phyloP scores from a whole-genome alignment of 2,888 invertebrate species.

The Microctonus brassicae region DNA sequence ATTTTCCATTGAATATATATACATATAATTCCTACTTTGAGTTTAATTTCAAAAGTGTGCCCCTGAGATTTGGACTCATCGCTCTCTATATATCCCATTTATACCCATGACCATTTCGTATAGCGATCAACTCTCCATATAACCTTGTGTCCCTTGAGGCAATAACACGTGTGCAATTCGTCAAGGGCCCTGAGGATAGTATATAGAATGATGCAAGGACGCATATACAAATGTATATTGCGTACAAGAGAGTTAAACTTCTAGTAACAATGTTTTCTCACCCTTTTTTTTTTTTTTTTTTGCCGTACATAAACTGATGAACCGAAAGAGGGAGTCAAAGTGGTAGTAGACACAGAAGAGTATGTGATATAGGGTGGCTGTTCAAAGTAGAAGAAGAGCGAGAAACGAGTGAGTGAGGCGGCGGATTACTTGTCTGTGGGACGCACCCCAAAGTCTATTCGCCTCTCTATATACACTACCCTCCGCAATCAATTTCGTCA shows the following conservation, averaged over 20 bases:
- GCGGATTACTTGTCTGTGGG: constrained; percentile 27
- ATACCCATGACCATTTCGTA: constrained; percentile 20
- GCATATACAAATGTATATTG: constrained; percentile 35
- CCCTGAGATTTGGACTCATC: constrained; percentile 56
- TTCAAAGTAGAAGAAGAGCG: constrained; percentile 6
- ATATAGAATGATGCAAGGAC: constrained; percentile 28
- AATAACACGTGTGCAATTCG: constrained; percentile 55
- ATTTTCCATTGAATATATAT: neutral
- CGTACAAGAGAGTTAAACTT: constrained; percentile 56
- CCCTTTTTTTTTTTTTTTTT: no score
- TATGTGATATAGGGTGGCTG: constrained; percentile 20
- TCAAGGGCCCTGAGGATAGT: constrained; percentile 42
- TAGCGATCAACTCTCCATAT: constrained; percentile 23
- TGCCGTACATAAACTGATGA: constrained; percentile 40
- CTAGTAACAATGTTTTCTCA: constrained; percentile 67
- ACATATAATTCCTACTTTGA: constrained; percentile 12
- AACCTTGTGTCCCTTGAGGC: constrained; percentile 54
- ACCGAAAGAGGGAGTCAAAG: constrained; percentile 27
- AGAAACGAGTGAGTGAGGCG: constrained; percentile 29
- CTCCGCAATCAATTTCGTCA: constrained; percentile 66
- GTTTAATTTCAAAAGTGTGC: constrained; percentile 48
- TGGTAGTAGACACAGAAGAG: constrained; percentile 23
- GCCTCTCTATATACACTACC: constrained; percentile 48
- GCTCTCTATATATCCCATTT: constrained; percentile 9
- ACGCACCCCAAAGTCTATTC: constrained; percentile 30